Evolutionary conservation across 1,140 invertebrate species (phyloP).

Genomic region (Trinorchestia longiramus): DNA sequence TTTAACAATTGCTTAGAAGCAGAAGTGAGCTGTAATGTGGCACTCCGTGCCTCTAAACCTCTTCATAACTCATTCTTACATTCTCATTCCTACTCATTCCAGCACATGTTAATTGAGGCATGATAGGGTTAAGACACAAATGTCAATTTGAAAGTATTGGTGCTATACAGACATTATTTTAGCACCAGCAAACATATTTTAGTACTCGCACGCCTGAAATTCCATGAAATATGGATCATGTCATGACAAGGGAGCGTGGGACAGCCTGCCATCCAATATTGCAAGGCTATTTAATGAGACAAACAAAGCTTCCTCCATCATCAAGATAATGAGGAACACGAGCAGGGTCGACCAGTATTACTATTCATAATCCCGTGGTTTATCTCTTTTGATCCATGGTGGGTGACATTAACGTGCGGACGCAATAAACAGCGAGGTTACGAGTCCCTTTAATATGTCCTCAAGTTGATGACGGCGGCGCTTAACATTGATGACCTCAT

Average conservation of each 20-base stretch:
- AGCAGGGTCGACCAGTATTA: not conserved
- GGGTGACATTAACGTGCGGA: slow-evolving; percentile 37
- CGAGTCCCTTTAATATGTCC: slow-evolving; percentile 45
- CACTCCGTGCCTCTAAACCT: no score
- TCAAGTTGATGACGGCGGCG: slow-evolving; percentile 37
- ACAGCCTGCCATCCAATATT: not conserved
- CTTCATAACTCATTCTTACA: no score
- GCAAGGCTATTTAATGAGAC: slow-evolving; percentile 7
- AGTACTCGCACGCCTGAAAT: not conserved
- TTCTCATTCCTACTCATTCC: no score
- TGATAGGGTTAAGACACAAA: no score
- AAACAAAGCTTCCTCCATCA: slow-evolving; percentile 39
- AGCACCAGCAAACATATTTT: not conserved
- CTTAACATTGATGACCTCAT: slow-evolving; percentile 35
- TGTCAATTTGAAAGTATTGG: not conserved
- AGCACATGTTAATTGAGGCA: no score
- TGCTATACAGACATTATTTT: not conserved
- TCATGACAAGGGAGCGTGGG: not conserved
- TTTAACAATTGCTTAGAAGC: no score
- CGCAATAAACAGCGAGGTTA: slow-evolving; percentile 46
- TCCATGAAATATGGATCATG: not conserved
- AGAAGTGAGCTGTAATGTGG: no score
- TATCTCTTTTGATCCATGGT: slow-evolving; percentile 43
- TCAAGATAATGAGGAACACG: not conserved
- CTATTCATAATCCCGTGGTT: slow-evolving; percentile 23